Evolutionary conservation across 1,140 invertebrate species (phyloP).

Genomic region (Hesperophylax magnus): DNA sequence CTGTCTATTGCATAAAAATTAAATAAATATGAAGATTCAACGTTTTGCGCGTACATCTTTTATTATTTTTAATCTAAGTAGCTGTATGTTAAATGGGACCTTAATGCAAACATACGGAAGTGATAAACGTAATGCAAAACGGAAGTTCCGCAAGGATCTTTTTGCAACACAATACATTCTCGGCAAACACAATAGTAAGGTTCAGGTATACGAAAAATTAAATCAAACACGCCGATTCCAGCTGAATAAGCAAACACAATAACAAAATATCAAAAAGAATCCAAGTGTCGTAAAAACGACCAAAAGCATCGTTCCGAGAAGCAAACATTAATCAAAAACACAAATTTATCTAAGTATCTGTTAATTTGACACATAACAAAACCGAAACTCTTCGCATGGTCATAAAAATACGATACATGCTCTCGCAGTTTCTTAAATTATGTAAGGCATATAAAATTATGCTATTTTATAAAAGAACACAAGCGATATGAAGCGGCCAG

Average conservation of each 20-base stretch:
- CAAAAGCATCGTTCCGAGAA: not conserved
- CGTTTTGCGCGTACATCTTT: too few relatives aligned
- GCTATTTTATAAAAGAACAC: not conserved
- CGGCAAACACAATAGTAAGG: not conserved
- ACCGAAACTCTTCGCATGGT: not conserved
- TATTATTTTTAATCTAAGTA: too few relatives aligned
- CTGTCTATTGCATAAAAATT: too few relatives aligned
- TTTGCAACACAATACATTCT: not conserved
- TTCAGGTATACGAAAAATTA: not conserved
- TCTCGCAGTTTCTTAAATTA: not conserved
- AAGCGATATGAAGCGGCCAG: constrained; percentile 17
- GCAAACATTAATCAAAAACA: not conserved
- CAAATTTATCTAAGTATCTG: not conserved
- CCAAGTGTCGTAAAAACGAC: not conserved
- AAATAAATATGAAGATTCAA: too few relatives aligned
- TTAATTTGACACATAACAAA: constrained; percentile 11
- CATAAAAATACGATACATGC: not conserved
- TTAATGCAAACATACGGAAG: too few relatives aligned
- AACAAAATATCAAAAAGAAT: not conserved
- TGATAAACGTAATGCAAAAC: too few relatives aligned
- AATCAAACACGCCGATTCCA: not conserved
- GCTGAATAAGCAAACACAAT: not conserved
- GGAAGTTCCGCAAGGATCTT: too few relatives aligned
- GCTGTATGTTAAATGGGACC: too few relatives aligned
- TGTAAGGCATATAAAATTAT: not conserved